Evolutionary conservation across 2,888 invertebrate species (phyloP), one percentile per base, ranked within the genome.

Genomic region (Caenorhabditis plicata): DNA sequence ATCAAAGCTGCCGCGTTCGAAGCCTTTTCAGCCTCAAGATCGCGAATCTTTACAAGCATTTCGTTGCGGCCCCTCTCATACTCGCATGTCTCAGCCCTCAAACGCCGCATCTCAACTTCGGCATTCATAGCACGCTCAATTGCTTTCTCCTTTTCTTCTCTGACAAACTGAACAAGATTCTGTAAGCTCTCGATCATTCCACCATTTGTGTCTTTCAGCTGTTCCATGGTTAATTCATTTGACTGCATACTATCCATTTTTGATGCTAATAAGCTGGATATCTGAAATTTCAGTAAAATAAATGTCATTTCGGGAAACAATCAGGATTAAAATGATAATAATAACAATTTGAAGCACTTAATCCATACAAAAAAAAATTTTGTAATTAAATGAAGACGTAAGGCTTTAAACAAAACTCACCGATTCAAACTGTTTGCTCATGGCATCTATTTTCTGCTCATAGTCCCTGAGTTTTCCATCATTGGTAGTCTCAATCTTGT

Each of bases 71-170:
- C 52, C 29, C 26, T 29, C 25, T 58, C 54, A 25, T 46, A 52
- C 40, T 66, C 68, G 1, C 54, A 46, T 1, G 60, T 56, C 27
- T 71, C 68, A 4, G 68, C 62, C 5, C 55, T 48, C 11, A 68
- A 41, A 15, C 68, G 57, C 22, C 46, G 40, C 54, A 64, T 60
- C 15, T 68, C 68, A 2, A 71, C 56, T 48, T 71, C 71, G 4
- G 71, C 62, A 23, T 48, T 54, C 68, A 71, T 63, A 4, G 68
- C 53, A 27, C 71, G 48, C 20, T 22, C 39, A 0, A 56, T 25
- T 1, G 68, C 63, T 47, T 15, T 50, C 20, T 64, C 53, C 32
- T 64, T 62, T n/a, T 57, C 56, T 40, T 64, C 40, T 15, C 68
- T 52, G 4, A 64, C 43, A 35, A 58, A 56, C 7, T 58, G 52